Evolutionary conservation across 2,797 vertebrate species (phyloP).

Genomic region (Saxicola maurus): DNA sequence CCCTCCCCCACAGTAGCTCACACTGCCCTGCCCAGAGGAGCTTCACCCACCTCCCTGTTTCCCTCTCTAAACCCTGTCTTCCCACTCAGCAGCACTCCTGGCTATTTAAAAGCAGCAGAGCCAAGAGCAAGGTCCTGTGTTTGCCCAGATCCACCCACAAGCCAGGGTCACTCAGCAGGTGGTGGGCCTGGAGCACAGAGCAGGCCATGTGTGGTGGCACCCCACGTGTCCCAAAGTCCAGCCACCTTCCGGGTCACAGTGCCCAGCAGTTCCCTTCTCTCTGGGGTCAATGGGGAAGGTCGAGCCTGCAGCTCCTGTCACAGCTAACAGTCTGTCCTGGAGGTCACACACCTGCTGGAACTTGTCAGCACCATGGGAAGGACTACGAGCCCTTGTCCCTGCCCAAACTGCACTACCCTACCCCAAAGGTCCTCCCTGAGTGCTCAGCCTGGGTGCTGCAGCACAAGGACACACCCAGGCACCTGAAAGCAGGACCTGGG

Average conservation of each 20-base stretch:
- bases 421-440: rapidly evolving
- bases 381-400: neutral
- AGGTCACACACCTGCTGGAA: neutral
- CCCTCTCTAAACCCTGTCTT: neutral
- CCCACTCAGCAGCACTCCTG: neutral
- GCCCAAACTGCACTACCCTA: neutral
- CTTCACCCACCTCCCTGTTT: neutral
- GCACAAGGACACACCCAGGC: rapidly evolving
- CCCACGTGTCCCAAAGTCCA: rapidly evolving
- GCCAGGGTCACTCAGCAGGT: neutral
- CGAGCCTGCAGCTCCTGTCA: rapidly evolving
- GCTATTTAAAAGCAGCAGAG: neutral
- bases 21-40: neutral
- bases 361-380: rapidly evolving
- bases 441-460: neutral
- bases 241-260: rapidly evolving
- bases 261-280: neutral
- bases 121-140: neutral
- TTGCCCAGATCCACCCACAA: neutral
- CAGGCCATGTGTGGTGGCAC: neutral
- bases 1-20: rapidly evolving
- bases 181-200: neutral
- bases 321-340: neutral
- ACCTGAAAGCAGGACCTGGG: neutral
- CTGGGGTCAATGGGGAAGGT: neutral